A percentile compares a stretch with the other conserved stretches of the same genome.
These are phyloP conservation scores for Brenthis ino DNA, from an alignment of 2,888 invertebrate species.

Conservation along the genomic window DNA sequence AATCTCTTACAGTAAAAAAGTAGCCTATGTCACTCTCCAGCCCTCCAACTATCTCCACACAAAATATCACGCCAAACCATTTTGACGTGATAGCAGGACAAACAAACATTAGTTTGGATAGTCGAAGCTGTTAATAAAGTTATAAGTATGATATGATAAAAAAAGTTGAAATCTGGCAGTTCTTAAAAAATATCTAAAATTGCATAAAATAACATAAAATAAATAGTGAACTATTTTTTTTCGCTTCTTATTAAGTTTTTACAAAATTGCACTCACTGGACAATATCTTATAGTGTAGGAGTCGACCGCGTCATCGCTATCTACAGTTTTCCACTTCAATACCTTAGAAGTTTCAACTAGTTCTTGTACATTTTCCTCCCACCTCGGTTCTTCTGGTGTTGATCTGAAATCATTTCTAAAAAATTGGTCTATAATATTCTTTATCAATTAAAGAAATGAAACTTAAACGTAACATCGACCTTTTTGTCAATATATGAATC, in stretches of 20 bases:
- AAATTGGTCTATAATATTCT: slow-evolving; percentile 6
- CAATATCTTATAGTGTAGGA: slow-evolving; percentile 63
- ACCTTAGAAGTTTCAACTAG: slow-evolving; percentile 43
- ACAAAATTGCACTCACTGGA: slow-evolving; percentile 51
- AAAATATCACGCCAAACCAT: too few relatives aligned
- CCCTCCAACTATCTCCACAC: too few relatives aligned
- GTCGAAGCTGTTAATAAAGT: too few relatives aligned
- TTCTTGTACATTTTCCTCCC: slow-evolving; percentile 48
- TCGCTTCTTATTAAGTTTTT: background rate
- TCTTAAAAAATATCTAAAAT: too few relatives aligned
- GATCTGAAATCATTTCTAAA: slow-evolving; percentile 51
- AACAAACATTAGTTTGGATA: too few relatives aligned
- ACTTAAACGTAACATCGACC: too few relatives aligned
- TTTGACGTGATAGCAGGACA: too few relatives aligned
- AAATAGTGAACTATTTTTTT: background rate
- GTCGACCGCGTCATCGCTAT: slow-evolving; percentile 64
- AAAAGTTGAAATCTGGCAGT: too few relatives aligned
- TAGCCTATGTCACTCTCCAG: too few relatives aligned
- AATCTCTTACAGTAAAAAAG: too few relatives aligned
- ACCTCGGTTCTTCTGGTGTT: slow-evolving; percentile 60
- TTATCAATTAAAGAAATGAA: background rate
- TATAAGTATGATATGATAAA: too few relatives aligned
- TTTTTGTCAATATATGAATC: too few relatives aligned
- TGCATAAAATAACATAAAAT: background rate
- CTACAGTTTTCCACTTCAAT: slow-evolving; percentile 63